Base-by-base conservation (phyloP, 2,888 invertebrate species). In the Stramonita haemastoma region DNA sequence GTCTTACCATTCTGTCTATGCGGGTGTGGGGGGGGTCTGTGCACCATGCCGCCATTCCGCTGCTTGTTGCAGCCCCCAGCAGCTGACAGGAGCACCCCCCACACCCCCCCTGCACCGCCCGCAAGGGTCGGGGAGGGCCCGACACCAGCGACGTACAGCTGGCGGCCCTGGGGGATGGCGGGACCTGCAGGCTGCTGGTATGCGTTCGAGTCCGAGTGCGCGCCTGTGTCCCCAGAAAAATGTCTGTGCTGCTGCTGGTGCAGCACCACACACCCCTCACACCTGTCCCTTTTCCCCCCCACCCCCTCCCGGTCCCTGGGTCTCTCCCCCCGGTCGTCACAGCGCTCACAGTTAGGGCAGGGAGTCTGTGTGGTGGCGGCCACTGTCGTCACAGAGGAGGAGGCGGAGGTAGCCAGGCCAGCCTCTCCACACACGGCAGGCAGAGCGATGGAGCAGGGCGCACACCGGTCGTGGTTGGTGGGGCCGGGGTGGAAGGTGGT, bases 401-500 rank as follows among this genome's bases (percentile, higher is more conserved):
- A 22, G 56, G 60, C 87, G 5, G 26, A 26, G 36, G 26, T 22
- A 29, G 60, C 87, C 81, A 56, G 32, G 73, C 85, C 86, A 46
- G 17, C 81, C 29, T 86, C 89, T 29, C 81, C 90, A 77, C 46
- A 88, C 56, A 90, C 89, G 70, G 87, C 29, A 32, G 89, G 91
- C 90, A 92, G 91, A 90, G 89, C 88, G 90, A 87, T 92, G 56
- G 89, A 87, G 29, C 87, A 86, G 22, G 90, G 88, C 87, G 81
- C 90, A 83, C 91, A 91, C 87, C 91, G 90, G 88, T 93, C 93
- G 57, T 91, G 93, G 86, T 92, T 92, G 26, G 93, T 91, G 15
- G 91, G 91, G 57, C 92, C 92, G 2, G 94, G 94, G 85, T 94
- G 94, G 93, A 94, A 94, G 92, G 95, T 94, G 87, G 92, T 93